Base-by-base conservation (phyloP, 2,797 vertebrate genomes). In the Anableps anableps region DNA sequence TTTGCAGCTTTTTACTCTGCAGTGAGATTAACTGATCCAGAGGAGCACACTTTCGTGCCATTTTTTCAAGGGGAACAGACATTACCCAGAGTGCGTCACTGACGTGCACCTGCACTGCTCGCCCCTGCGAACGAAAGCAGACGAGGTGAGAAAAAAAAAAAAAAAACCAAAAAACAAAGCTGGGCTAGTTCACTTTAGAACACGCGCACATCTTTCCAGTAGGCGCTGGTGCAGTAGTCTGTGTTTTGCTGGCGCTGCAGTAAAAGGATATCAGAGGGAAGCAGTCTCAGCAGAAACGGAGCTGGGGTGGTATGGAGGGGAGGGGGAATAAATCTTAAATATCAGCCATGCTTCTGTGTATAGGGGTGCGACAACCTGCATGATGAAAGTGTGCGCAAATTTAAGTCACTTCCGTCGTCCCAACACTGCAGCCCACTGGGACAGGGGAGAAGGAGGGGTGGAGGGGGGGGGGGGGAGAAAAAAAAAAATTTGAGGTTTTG, bases 201-300 rank as follows among this genome's bases (percentile, higher is more conserved):
- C 68, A 48, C 72, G 66, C 75, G 34, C 71, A 72, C 81, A 47
- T 19, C 1, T 60, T 79, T 2, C 53, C 81, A 13, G 53, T 79
- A 71, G 75, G 77, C 16, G 29, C 71, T 34, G 66, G 60, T 74
- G 81, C 79, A 83, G 78, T 79, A 71, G 88, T 76, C 86, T 58
- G 86, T 88, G 88, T 94, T 94, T 88, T 94, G 93, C 93, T 94
- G 88, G 88, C 83, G 80, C 80, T 84, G 93, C 94, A 94, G 91
- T 93, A 94, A 93, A 90, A 89, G 77, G 86, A 89, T 91, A 92
- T 90, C 80, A 88, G 85, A 90, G 86, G 72, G 86, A 89, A 91
- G 92, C 93, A 83, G 89, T 75, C 88, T 94, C 93, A 94, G 93
- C 93, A 93, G 86, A 94, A 93, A 90, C 82, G 77, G 76, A 51